phyloP scores from a whole-genome alignment of 2,113 vertebrate genomes.

The Python bivittatus region DNA sequence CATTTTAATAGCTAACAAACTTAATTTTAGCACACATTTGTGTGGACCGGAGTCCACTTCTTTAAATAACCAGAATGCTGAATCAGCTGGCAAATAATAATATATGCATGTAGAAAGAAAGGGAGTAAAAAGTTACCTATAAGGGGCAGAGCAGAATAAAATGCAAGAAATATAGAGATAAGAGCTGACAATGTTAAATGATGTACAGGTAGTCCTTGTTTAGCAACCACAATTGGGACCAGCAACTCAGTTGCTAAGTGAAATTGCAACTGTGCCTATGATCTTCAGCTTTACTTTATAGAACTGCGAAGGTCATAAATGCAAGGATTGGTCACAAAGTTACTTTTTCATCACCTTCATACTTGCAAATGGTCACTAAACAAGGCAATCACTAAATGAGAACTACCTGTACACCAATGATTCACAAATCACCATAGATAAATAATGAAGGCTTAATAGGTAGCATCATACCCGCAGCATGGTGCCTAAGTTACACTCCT shows the following conservation, averaged over 20 bases:
- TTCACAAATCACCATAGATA: neutral
- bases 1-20: neutral
- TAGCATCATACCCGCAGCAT: neutral
- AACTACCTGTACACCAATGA: neutral
- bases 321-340: neutral
- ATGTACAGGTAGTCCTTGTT: neutral
- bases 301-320: neutral
- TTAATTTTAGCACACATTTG: neutral
- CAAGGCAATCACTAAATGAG: neutral
- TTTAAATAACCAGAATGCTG: neutral
- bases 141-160: too few species aligned
- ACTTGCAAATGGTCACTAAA: neutral
- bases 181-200: neutral
- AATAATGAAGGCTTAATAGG: neutral
- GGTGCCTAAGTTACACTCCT: neutral
- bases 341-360: neutral
- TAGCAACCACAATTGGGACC: neutral
- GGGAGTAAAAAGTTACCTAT: neutral
- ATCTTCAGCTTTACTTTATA: neutral
- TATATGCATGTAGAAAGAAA: neutral
- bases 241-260: neutral
- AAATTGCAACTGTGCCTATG: neutral
- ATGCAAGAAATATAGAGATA: neutral
- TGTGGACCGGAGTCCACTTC: neutral
- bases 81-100: too few species aligned